Evolutionary conservation across 2,888 invertebrate species (phyloP).

Genomic region (Pammene fasciana): DNA sequence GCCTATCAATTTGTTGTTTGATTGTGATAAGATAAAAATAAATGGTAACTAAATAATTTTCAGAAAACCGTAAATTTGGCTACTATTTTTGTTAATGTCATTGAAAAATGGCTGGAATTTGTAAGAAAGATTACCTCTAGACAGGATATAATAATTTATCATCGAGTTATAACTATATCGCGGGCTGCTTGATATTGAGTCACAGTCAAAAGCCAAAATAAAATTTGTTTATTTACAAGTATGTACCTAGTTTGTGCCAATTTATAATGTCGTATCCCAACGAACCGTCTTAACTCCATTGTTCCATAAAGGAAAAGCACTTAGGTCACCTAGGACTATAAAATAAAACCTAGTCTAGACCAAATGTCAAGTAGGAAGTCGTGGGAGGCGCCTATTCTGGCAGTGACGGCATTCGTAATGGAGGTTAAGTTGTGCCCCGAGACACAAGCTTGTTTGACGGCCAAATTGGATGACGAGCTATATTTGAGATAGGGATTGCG

Average conservation of each 20-base stretch:
- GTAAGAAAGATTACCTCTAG: no score
- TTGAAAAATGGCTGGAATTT: neutral
- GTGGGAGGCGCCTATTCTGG: slow-evolving; percentile 71
- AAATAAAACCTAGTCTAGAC: slow-evolving; percentile 55
- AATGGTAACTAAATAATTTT: neutral
- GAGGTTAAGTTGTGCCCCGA: slow-evolving; percentile 79
- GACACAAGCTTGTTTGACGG: slow-evolving; percentile 67
- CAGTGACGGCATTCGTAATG: slow-evolving; percentile 70
- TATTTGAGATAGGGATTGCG: slow-evolving; percentile 40
- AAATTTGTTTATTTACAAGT: no score
- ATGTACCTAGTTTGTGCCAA: no score
- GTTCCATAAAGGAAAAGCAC: slow-evolving; percentile 6
- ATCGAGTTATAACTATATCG: no score
- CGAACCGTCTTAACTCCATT: neutral
- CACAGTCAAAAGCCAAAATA: no score
- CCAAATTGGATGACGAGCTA: slow-evolving; percentile 62
- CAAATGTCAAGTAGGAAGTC: slow-evolving; percentile 73
- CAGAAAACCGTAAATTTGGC: neutral
- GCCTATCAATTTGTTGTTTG: neutral
- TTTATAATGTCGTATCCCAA: neutral
- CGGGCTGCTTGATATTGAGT: no score
- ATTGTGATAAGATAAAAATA: slow-evolving; percentile 1
- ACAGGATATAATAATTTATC: no score
- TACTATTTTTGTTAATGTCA: neutral
- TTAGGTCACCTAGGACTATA: slow-evolving; percentile 5